phyloP scores from a whole-genome alignment of 2,797 vertebrate genomes.

The Anas capensis region DNA sequence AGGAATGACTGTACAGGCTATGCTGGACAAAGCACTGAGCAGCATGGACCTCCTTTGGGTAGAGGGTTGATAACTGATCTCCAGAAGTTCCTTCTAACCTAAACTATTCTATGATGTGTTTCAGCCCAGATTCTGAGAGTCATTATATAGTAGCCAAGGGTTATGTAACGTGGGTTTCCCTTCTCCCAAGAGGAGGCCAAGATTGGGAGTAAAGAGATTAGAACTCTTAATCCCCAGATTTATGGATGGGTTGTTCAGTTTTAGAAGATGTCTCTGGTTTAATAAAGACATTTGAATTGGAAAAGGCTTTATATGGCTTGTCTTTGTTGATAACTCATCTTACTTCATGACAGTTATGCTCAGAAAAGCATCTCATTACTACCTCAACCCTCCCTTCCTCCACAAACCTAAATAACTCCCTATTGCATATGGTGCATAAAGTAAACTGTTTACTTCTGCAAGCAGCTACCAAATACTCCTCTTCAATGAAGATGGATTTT shows the following conservation, averaged over 20 bases:
- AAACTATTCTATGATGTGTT: neutral
- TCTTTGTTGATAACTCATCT: neutral
- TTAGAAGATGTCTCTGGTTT: neutral
- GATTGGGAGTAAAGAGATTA: neutral
- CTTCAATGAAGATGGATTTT: constrained; percentile 29
- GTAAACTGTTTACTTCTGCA: neutral
- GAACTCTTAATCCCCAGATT: neutral
- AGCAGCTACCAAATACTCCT: neutral
- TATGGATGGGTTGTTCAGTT: neutral
- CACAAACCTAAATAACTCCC: neutral
- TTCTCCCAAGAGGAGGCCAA: neutral
- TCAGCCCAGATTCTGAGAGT: neutral
- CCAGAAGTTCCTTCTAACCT: neutral
- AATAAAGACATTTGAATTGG: neutral
- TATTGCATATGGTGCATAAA: neutral
- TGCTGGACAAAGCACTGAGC: neutral
- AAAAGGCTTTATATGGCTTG: neutral
- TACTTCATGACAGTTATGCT: neutral
- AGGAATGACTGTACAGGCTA: neutral
- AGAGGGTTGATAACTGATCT: neutral
- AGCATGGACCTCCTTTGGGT: neutral
- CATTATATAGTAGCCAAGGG: neutral
- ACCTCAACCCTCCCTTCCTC: rapidly evolving
- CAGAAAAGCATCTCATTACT: neutral
- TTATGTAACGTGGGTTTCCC: neutral